Base-by-base conservation (phyloP, 1,140 invertebrate genomes). In the Trichomalopsis sarcophagae region DNA sequence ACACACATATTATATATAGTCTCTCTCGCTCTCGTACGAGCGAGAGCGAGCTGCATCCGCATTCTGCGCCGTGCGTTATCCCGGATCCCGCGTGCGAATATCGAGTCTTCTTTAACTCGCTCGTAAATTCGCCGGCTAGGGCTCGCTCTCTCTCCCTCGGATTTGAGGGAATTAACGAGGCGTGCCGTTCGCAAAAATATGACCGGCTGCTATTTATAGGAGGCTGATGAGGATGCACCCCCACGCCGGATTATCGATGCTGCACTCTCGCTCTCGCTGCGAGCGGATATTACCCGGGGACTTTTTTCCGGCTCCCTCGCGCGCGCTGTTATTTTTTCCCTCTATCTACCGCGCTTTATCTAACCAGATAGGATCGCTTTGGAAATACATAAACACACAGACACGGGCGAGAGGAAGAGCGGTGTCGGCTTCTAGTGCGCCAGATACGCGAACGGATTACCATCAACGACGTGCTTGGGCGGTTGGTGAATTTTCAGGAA, bases 11-110 rank as follows among this genome's bases (percentile, higher is more conserved):
- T 62, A 62, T n/a, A 62, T n/a, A 62, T 17, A 62, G 14, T n/a
- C 21, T 62, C 55, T 62, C 55, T 21, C 21, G n/a, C 55, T 17
- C 55, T 17, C 55, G 17, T 47, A 27, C 27, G 27, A 1, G 3
- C 36, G 62, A 5, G 13, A 7, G 33, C n/a, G 62, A 2, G 62
- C 55, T 17, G 87, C 86, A 88, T 89, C 87, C 88, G 89, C 88
- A 88, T 90, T 89, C 88, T 90, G 74, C 14, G 71, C 71, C 81
- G 68, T 75, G 85, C 77, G 69, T 81, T 86, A 83, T 83, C 71
- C 76, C 81, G 76, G 81, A 86, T 82, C 82, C 81, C 81, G 40
- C 79, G 44, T 62, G 55, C 33, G 78, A 66, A 68, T 73, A 80
- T 79, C 77, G 75, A 44, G 44, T 17, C 76, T 79, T 79, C 82